These are phyloP conservation scores for Paraplagusia blochii DNA, from an alignment of 2,113 vertebrate species.

Conservation along the genomic window DNA sequence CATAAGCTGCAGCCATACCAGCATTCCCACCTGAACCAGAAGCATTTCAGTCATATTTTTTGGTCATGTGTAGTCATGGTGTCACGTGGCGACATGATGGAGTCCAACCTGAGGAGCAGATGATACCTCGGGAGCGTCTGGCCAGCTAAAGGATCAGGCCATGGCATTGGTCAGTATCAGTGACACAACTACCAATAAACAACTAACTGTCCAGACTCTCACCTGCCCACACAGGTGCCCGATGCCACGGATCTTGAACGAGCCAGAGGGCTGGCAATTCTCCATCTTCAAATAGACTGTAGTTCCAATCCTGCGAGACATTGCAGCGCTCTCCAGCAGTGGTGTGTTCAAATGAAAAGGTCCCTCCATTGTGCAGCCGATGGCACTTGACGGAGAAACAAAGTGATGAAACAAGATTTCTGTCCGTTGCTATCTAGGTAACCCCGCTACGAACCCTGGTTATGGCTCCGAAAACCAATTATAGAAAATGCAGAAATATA, in stretches of 20 bases:
- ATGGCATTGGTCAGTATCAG: not conserved
- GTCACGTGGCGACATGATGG: too few species aligned
- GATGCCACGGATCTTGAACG: slow-evolving; percentile 94
- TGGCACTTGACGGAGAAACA: not conserved
- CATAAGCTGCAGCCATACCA: slow-evolving; percentile 77
- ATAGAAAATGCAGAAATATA: too few species aligned
- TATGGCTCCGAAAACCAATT: too few species aligned
- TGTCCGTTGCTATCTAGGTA: too few species aligned
- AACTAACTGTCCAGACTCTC: not conserved
- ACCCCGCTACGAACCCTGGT: too few species aligned
- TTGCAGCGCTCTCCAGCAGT: slow-evolving; percentile 79
- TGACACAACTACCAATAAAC: not conserved
- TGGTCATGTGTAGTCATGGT: too few species aligned
- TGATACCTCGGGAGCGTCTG: slow-evolving; percentile 66
- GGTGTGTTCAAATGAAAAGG: slow-evolving; percentile 80
- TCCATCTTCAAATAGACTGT: slow-evolving; percentile 89
- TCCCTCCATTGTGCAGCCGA: slow-evolving; percentile 35
- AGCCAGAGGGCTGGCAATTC: slow-evolving; percentile 85
- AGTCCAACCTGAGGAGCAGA: slow-evolving; percentile 73
- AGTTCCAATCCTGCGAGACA: slow-evolving; percentile 77
- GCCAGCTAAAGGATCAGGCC: slow-evolving; percentile 54
- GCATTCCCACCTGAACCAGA: slow-evolving; percentile 76
- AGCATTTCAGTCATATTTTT: not conserved
- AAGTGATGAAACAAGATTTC: not conserved
- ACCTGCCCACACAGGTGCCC: slow-evolving; percentile 89